Evolutionary conservation across 2,888 invertebrate genomes (phyloP), one percentile per base, ranked within the genome.

Genomic region (Sesia bembeciformis): DNA sequence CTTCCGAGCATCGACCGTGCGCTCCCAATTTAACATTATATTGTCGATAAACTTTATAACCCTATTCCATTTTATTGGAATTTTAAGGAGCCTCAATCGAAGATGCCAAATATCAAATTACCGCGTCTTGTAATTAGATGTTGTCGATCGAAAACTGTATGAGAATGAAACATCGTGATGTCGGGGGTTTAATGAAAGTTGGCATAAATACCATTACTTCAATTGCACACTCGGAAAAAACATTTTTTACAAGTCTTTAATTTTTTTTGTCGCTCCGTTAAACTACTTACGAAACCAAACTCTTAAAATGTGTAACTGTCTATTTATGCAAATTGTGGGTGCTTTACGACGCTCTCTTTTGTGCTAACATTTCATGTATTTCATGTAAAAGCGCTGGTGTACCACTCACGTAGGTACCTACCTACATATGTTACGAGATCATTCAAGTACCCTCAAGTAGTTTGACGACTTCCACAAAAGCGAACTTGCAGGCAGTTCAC

Each of bases 21-120:
- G 64, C 54, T 63, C 65, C 57, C 62, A 62, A 61, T 63, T 64
- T 59, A 53, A 58, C 58, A 68, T 72, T 68, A 68, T 62, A 66
- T 65, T 54, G 66, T 65, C 74, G 62, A 74, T 78, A 79, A 78
- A 77, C 50, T 80, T 79, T 76, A 78, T 66, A 63, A 58, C 53
- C 60, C 60, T 62, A 61, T 67, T 60, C 53, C 60, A 64, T 63
- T 74, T 75, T 71, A 76, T 71, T 61, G 64, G 59, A 60, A 66
- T 68, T 69, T 73, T 69, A 69, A 65, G 58, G 63, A 56, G 58
- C 58, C 58, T 56, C 60, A 58, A 62, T 54, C 46, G 46, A 46
- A 46, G 54, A 56, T 53, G 55, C 59, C 58, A 56, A 62, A 64
- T 65, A 64, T 64, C 64, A 60, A 58, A 63, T 67, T 60, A 62